These are phyloP conservation scores for Rhingia rostrata DNA, from an alignment of 2,888 invertebrate genomes.

Conservation along the genomic window DNA sequence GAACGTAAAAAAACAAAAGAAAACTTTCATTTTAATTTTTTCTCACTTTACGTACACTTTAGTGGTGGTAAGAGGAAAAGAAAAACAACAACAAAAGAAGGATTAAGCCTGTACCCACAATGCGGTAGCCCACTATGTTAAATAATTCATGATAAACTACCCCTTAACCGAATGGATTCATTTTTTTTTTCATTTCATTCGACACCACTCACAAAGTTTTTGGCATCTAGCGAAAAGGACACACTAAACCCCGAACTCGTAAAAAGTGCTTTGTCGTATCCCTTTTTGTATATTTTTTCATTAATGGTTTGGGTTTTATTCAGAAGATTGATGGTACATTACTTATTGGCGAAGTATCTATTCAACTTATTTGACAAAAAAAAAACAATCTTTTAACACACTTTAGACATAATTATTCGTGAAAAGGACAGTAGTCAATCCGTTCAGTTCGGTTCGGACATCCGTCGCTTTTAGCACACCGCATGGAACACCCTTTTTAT, in stretches of 20 bases:
- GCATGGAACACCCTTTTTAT: constrained; percentile 2
- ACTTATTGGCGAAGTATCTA: neutral
- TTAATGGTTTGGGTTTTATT: neutral
- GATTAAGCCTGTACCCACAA: constrained; percentile 59
- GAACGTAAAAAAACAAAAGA: neutral
- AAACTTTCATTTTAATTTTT: constrained; percentile 63
- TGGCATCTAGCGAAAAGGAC: constrained; percentile 57
- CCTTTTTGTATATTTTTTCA: constrained; percentile 24
- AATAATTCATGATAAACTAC: constrained; percentile 68
- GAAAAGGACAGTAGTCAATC: neutral
- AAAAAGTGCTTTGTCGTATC: constrained; percentile 24
- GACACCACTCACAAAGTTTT: constrained; percentile 52
- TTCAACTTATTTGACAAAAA: neutral
- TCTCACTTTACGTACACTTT: constrained; percentile 2
- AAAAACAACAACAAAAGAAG: constrained; percentile 32
- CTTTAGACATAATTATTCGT: neutral
- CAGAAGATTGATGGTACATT: constrained; percentile 13
- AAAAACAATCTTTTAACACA: constrained; percentile 9
- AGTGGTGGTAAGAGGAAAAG: neutral
- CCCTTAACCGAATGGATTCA: constrained; percentile 59
- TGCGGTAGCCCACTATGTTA: constrained; percentile 45
- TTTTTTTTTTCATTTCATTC: constrained; percentile 59
- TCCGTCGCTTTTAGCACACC: neutral
- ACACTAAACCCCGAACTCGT: constrained; percentile 19
- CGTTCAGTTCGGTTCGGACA: neutral